These are phyloP conservation scores for Brachionichthys hirsutus DNA, from an alignment of 2,113 vertebrate genomes.

Conservation along the genomic window DNA sequence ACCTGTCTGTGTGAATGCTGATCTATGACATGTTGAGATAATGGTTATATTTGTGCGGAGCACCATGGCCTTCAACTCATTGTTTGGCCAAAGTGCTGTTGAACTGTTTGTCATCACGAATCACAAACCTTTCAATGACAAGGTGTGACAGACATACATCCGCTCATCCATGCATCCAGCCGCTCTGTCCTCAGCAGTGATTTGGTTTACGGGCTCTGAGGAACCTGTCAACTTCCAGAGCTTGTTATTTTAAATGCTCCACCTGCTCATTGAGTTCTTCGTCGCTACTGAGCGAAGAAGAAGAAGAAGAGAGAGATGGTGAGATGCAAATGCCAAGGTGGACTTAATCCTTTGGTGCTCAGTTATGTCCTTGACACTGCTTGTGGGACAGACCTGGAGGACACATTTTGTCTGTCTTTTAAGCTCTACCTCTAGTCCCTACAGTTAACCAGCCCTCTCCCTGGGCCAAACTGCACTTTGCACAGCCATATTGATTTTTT, in stretches of 20 bases:
- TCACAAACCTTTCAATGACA: conserved; percentile 67
- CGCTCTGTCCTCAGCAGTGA: conserved; percentile 43
- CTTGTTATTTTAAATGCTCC: conserved; percentile 83
- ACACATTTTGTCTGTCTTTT: conserved; percentile 55
- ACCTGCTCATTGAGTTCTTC: conserved; percentile 79
- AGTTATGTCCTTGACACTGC: conserved; percentile 80
- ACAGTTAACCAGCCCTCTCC: conserved; percentile 58
- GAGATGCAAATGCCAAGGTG: conserved; percentile 24
- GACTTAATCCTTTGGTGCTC: conserved; percentile 55
- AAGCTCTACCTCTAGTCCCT: conserved; percentile 48
- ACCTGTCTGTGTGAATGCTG: conserved; percentile 28
- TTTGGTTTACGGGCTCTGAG: conserved; percentile 55
- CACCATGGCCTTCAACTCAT: conserved; percentile 38
- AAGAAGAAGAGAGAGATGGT: conserved; percentile 31
- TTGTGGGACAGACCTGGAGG: conserved; percentile 73
- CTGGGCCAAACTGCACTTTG: conserved; percentile 76
- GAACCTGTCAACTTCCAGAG: conserved; percentile 66
- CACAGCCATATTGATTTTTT: conserved; percentile 80
- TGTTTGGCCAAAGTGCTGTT: conserved; percentile 67
- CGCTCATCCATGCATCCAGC: conserved; percentile 39
- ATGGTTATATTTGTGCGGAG: conserved; percentile 34
- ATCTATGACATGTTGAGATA: conserved; percentile 57
- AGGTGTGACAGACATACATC: conserved; percentile 38
- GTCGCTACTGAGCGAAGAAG: conserved; percentile 46
- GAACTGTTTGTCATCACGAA: conserved; percentile 71